phyloP scores from a whole-genome alignment of 2,888 invertebrate species.

The Drosophila gaucha region DNA sequence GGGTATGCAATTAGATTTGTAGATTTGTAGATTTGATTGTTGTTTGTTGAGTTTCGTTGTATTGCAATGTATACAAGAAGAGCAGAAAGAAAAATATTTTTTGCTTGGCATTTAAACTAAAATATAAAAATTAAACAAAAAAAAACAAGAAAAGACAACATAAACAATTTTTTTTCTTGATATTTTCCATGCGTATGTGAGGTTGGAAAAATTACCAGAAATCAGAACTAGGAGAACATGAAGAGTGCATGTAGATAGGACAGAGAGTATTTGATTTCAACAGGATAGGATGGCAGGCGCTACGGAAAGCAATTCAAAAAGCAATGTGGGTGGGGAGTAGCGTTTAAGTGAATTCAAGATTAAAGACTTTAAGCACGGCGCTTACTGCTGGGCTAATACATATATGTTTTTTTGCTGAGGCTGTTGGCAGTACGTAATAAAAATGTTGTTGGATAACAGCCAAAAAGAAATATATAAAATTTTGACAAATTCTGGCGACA shows the following conservation, averaged over 20 bases:
- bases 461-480: slow-evolving; percentile 47
- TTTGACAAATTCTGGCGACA: slow-evolving; percentile 58
- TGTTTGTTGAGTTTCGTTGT: slow-evolving; percentile 42
- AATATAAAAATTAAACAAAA: slow-evolving; percentile 72
- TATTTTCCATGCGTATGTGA: slow-evolving; percentile 81
- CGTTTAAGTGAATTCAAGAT: slow-evolving; percentile 10
- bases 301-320: slow-evolving; percentile 55
- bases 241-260: slow-evolving; percentile 19
- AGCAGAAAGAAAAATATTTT: slow-evolving; percentile 80
- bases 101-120: slow-evolving; percentile 81
- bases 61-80: slow-evolving; percentile 81
- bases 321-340: slow-evolving; percentile 37
- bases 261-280: not conserved
- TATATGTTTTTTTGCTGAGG: slow-evolving; percentile 52
- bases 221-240: slow-evolving; percentile 21
- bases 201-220: slow-evolving; percentile 74
- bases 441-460: slow-evolving; percentile 50
- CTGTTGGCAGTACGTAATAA: slow-evolving; percentile 57
- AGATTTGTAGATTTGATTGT: slow-evolving; percentile 48
- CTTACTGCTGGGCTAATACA: slow-evolving; percentile 58
- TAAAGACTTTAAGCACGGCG: slow-evolving; percentile 62
- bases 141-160: slow-evolving; percentile 78
- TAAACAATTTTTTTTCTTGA: slow-evolving; percentile 69
- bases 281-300: slow-evolving; percentile 49
- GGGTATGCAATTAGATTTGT: slow-evolving; percentile 61